Evolutionary conservation across 2,113 vertebrate species (phyloP).

Genomic region (Pedionomus torquatus): DNA sequence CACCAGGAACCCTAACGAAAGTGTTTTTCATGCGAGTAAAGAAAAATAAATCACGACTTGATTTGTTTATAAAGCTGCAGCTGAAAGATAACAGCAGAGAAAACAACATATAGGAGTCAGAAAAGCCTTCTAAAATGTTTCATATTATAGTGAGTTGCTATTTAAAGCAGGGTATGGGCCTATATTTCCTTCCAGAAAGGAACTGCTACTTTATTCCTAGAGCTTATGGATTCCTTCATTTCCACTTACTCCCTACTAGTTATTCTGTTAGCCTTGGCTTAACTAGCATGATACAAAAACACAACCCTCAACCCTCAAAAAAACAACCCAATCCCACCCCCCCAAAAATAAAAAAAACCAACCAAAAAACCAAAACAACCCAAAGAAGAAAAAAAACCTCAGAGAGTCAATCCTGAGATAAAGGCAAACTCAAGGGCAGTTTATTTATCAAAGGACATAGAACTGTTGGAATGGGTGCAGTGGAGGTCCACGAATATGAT

Average conservation of each 20-base stretch:
- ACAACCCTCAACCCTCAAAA: no score
- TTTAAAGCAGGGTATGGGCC: background rate
- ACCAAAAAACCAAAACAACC: background rate
- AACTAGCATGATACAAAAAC: background rate
- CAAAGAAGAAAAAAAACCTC: background rate
- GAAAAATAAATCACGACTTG: rapidly evolving
- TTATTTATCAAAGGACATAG: no score
- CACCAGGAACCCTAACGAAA: background rate
- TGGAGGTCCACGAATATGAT: no score
- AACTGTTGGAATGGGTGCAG: no score
- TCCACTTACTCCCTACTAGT: background rate
- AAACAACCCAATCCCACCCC: no score
- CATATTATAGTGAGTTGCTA: background rate
- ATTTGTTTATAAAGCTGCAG: background rate
- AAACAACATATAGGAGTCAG: background rate
- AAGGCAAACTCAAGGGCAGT: background rate
- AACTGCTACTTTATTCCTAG: background rate
- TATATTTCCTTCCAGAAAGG: background rate
- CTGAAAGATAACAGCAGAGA: background rate
- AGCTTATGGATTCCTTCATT: background rate
- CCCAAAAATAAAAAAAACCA: background rate
- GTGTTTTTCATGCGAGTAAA: background rate
- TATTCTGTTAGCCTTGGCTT: background rate
- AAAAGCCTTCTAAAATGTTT: background rate
- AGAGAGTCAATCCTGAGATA: background rate